A percentile compares a stretch with the other conserved stretches of the same genome.
phyloP scores from a whole-genome alignment of 2,888 invertebrate genomes.

The Ophion ellenae region DNA sequence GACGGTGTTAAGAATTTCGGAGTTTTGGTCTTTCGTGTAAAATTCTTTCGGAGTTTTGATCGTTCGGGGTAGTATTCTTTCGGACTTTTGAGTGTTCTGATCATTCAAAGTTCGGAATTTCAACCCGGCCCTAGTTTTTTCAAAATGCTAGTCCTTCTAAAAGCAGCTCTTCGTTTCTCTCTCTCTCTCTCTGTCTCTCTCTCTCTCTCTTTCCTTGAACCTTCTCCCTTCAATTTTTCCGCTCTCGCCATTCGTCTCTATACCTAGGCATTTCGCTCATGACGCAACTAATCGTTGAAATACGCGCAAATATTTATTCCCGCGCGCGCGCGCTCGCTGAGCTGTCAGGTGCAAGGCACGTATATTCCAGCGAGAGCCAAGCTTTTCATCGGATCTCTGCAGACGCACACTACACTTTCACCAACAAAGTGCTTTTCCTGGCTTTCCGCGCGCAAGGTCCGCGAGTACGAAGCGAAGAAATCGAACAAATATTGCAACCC shows the following conservation, averaged over 20 bases:
- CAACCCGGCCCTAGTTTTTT: too few relatives aligned
- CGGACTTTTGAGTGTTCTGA: too few relatives aligned
- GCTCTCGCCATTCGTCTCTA: constrained; percentile 2
- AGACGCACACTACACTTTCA: constrained; percentile 27
- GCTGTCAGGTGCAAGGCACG: constrained; percentile 74
- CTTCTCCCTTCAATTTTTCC: not conserved
- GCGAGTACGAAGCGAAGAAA: constrained; percentile 55
- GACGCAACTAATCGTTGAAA: constrained; percentile 77
- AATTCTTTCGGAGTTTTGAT: too few relatives aligned
- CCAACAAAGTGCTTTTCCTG: constrained; percentile 61
- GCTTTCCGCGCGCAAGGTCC: constrained; percentile 56
- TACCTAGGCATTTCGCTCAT: constrained; percentile 71
- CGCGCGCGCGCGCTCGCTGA: constrained; percentile 58
- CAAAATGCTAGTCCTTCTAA: too few relatives aligned
- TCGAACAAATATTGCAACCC: constrained; percentile 72
- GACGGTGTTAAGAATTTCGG: too few relatives aligned
- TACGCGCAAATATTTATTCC: constrained; percentile 78
- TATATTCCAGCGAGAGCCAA: constrained; percentile 61
- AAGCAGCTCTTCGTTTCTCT: too few relatives aligned
- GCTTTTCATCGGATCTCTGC: constrained; percentile 52
- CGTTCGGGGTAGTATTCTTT: too few relatives aligned
- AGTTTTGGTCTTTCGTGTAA: too few relatives aligned
- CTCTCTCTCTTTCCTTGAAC: not conserved
- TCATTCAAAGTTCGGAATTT: too few relatives aligned
- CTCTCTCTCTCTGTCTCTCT: not conserved